Conservation (phyloP, 2,797 vertebrate species). For the Poeciliopsis gracilis region DNA sequence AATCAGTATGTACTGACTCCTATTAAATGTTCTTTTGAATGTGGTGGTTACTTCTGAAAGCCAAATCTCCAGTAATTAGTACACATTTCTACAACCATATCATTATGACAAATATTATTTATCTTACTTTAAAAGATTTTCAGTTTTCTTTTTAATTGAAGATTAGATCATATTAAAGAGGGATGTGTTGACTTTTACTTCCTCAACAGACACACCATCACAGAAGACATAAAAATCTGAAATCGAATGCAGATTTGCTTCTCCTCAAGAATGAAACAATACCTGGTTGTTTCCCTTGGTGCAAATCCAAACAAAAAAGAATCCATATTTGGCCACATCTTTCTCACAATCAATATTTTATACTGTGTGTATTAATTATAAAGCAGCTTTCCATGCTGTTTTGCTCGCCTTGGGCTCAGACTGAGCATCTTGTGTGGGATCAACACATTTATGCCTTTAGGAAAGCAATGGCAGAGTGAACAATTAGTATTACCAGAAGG, state of each 20-base stretch:
- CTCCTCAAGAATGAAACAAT: constrained; percentile 61
- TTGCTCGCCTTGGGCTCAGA: constrained; percentile 53
- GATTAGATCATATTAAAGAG: neutral
- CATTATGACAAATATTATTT: neutral
- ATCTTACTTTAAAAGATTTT: neutral
- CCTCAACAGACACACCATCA: constrained; percentile 43
- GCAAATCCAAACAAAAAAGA: constrained; percentile 68
- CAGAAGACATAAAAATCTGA: constrained; percentile 58
- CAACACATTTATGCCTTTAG: constrained; percentile 68
- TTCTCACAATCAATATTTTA: constrained; percentile 73
- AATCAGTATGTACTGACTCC: neutral
- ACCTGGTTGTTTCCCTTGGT: constrained; percentile 61
- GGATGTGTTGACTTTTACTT: neutral
- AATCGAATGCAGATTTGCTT: constrained; percentile 58
- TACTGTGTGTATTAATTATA: constrained; percentile 74
- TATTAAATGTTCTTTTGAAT: neutral
- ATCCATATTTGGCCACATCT: constrained; percentile 71
- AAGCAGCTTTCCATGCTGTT: constrained; percentile 58
- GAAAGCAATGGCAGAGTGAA: constrained; percentile 53
- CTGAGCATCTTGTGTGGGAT: constrained; percentile 53
- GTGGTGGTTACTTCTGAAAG: neutral
- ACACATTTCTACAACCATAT: neutral
- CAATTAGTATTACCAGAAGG: constrained; percentile 63
- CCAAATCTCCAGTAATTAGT: neutral
- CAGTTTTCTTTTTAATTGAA: neutral